Base-by-base conservation (phyloP, 2,113 vertebrate genomes). In the Tor tambroides region DNA sequence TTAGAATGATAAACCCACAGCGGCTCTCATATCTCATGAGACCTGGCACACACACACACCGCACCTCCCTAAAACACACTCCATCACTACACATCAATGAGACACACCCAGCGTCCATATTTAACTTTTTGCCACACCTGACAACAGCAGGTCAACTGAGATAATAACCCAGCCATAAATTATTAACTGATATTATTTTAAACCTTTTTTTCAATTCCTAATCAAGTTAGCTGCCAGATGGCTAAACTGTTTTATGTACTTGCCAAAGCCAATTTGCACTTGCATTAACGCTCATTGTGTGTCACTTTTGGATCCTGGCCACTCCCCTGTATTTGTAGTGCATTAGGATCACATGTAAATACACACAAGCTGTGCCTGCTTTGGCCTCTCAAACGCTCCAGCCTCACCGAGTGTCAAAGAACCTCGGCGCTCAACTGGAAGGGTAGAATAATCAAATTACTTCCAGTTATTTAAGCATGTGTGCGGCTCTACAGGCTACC, bases 381-480 rank as follows among this genome's bases (percentile, higher is more conserved):
- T 75, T 81, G 71, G 38, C 35, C 43, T 83, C 23, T 63, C 78
- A 32, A 6, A n/a, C 9, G 30, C 49, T 49, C n/a, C 6, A 56
- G 30, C 19, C 32, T 63, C 80, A 51, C 7, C 2, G 30, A 46
- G 11, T 43, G 35, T 23, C 8, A 67, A 32, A 30, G 23, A 80
- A 23, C 74, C 32, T 49, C n/a, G 23, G 46, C 74, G 75, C 85
- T 78, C 51, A 86, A 87, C 85, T 82, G 63, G 30, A 82, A 46
- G 51, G 38, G 69, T 46, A 84, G 82, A 90, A 85, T 86, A 86
- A 81, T 84, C 61, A 59, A 80, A 90, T 88, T 80, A 85, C 67
- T 87, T 88, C 84, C 71, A 80, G 71, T 86, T 80, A 86, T 85
- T 90, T 90, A 83, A 87, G 76, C 71, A 63, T 11, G 12, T 51